Conservation (phyloP, 1,140 invertebrate genomes). For the Drosophila obscura region DNA sequence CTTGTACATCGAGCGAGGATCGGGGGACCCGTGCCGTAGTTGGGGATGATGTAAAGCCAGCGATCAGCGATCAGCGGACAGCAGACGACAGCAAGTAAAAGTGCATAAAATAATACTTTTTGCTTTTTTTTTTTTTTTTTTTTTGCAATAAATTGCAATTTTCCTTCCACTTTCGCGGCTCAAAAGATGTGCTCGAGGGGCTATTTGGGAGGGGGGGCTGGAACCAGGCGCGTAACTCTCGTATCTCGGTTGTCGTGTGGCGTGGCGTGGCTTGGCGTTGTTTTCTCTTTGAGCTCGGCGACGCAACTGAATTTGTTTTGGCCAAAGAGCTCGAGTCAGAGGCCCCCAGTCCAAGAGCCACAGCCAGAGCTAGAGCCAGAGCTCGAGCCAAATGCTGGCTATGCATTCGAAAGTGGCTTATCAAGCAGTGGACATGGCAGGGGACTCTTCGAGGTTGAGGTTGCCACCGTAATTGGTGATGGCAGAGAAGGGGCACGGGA, state of each 20-base stretch:
- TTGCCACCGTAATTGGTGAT: slow-evolving; percentile 39
- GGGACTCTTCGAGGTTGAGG: slow-evolving; percentile 53
- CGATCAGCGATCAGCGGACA: slow-evolving; percentile 15
- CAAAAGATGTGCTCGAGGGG: slow-evolving; percentile 30
- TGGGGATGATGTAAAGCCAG: slow-evolving; percentile 39
- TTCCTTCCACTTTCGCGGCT: slow-evolving; percentile 76
- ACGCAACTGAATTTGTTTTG: slow-evolving; percentile 72
- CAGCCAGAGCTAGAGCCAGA: slow-evolving; percentile 29
- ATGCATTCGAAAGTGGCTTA: slow-evolving; percentile 81
- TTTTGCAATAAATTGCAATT: slow-evolving; percentile 58
- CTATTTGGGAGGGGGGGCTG: neutral
- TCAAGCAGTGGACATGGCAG: slow-evolving; percentile 56
- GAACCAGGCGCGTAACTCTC: slow-evolving; percentile 17
- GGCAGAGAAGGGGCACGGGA: slow-evolving; percentile 45
- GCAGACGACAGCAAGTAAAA: slow-evolving; percentile 59
- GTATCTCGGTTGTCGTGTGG: slow-evolving; percentile 47
- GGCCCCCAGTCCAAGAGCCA: slow-evolving; percentile 4
- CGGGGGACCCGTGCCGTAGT: neutral
- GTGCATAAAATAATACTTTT: slow-evolving; percentile 52
- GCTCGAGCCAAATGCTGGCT: slow-evolving; percentile 14
- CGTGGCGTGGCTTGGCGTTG: slow-evolving; percentile 36
- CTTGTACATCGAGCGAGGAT: slow-evolving; percentile 60
- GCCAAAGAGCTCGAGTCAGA: slow-evolving; percentile 46
- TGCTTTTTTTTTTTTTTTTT: neutral
- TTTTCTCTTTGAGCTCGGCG: slow-evolving; percentile 78